These are phyloP conservation scores for Sminthurinus signatus DNA, from an alignment of 1,140 invertebrate species.

Conservation along the genomic window DNA sequence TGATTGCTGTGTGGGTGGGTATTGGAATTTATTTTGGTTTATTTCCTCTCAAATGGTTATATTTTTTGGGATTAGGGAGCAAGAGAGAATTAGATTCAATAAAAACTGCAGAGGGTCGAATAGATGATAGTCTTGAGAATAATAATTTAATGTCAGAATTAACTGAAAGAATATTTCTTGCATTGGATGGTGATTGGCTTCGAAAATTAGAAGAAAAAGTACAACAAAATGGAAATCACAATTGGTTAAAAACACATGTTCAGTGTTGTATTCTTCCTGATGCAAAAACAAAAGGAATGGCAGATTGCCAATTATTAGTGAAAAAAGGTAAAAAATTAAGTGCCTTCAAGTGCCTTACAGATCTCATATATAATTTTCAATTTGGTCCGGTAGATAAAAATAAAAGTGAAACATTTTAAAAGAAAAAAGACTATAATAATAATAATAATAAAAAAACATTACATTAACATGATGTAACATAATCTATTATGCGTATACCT, in stretches of 20 bases:
- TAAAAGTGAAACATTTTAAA: too few species aligned
- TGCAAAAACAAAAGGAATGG: constrained; percentile 23
- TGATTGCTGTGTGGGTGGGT: constrained; percentile 27
- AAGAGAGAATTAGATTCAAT: neutral
- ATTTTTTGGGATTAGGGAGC: neutral
- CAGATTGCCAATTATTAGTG: constrained; percentile 28
- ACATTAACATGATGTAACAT: too few species aligned
- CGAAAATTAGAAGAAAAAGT: constrained; percentile 32
- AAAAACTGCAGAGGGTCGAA: neutral
- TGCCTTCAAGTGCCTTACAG: constrained; percentile 29
- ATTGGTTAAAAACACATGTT: constrained; percentile 29
- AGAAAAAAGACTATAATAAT: too few species aligned
- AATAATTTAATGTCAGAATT: constrained; percentile 18
- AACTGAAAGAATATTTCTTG: constrained; percentile 25
- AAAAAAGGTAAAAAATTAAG: constrained; percentile 6
- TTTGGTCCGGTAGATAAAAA: constrained; percentile 26
- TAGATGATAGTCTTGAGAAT: neutral
- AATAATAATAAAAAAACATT: too few species aligned
- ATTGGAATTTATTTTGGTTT: constrained; percentile 23
- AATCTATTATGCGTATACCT: too few species aligned
- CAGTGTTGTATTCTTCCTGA: constrained; percentile 35
- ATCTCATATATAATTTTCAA: constrained; percentile 37
- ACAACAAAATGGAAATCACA: neutral
- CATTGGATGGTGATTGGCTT: constrained; percentile 35
- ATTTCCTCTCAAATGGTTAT: constrained; percentile 21